Conservation (phyloP, 2,797 vertebrate species). For the Anguilla obscura region DNA sequence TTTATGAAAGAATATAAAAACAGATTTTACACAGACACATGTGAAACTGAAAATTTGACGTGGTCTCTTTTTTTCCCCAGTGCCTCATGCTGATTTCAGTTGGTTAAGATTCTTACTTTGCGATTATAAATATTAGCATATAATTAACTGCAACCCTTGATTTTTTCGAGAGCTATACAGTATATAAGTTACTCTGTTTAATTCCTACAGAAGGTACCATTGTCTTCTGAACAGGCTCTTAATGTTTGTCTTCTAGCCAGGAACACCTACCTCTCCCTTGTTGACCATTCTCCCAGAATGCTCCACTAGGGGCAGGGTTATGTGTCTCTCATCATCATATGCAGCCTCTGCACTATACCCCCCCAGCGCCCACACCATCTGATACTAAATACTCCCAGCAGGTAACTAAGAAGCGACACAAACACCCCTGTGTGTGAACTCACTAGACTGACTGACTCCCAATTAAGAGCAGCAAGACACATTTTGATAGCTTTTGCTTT, state of each 20-base stretch:
- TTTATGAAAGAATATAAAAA: neutral
- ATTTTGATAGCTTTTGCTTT: neutral
- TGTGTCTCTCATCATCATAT: neutral
- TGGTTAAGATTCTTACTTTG: too few species aligned
- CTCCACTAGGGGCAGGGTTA: neutral
- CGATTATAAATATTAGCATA: too few species aligned
- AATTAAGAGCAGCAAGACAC: neutral
- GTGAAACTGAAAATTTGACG: neutral
- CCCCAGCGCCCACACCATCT: neutral
- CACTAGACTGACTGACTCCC: neutral
- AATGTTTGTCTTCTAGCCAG: conserved; percentile 1
- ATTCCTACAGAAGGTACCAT: neutral
- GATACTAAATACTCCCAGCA: conserved; percentile 8
- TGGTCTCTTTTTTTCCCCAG: too few species aligned
- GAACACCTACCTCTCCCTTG: neutral
- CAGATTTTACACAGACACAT: neutral
- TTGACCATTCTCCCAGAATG: neutral
- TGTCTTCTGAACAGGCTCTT: neutral
- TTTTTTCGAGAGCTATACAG: neutral
- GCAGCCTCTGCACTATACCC: neutral
- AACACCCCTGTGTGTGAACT: neutral
- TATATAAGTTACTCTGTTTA: neutral
- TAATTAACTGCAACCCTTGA: too few species aligned
- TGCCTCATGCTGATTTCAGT: too few species aligned
- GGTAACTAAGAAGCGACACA: neutral